phyloP scores from a whole-genome alignment of 2,113 vertebrate genomes.

The Symphodus melops region DNA sequence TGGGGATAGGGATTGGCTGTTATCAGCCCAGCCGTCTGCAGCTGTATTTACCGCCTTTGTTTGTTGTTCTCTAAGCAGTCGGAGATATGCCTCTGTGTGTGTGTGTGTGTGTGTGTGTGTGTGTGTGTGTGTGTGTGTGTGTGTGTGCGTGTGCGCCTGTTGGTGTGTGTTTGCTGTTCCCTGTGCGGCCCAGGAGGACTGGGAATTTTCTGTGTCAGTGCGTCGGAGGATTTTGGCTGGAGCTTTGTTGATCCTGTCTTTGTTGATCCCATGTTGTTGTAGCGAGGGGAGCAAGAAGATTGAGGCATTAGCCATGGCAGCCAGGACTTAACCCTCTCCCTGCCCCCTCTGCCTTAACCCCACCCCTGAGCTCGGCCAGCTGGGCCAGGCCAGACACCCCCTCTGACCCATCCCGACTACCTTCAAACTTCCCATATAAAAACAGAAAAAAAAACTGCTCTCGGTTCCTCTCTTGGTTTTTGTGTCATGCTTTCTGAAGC shows the following conservation, averaged over 20 bases:
- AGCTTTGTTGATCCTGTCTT: conserved; percentile 90
- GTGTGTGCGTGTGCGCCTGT: background rate
- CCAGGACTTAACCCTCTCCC: conserved; percentile 85
- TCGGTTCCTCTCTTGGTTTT: conserved; percentile 75
- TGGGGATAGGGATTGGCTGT: conserved; percentile 79
- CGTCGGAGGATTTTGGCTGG: conserved; percentile 91
- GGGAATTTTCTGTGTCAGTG: conserved; percentile 97
- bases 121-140: conserved; percentile 72
- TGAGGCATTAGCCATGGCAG: conserved; percentile 86
- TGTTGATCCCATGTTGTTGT: conserved; percentile 89
- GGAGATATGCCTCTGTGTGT: conserved; percentile 70
- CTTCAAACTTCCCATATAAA: conserved; percentile 60
- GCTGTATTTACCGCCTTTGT: conserved; percentile 93
- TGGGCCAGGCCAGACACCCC: conserved; percentile 60
- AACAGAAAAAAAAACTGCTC: conserved; percentile 62
- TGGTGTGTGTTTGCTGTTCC: conserved; percentile 85
- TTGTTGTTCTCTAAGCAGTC: conserved; percentile 93
- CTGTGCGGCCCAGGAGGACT: conserved; percentile 86
- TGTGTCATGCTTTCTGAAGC: conserved; percentile 85
- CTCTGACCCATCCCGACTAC: conserved; percentile 68
- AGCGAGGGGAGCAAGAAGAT: conserved; percentile 79
- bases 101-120: conserved; percentile 42
- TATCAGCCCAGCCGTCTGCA: conserved; percentile 88
- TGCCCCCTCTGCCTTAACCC: conserved; percentile 52
- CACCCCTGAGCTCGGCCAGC: conserved; percentile 48